Conservation (phyloP, 2,113 vertebrate genomes). For the Xerus inauris region DNA sequence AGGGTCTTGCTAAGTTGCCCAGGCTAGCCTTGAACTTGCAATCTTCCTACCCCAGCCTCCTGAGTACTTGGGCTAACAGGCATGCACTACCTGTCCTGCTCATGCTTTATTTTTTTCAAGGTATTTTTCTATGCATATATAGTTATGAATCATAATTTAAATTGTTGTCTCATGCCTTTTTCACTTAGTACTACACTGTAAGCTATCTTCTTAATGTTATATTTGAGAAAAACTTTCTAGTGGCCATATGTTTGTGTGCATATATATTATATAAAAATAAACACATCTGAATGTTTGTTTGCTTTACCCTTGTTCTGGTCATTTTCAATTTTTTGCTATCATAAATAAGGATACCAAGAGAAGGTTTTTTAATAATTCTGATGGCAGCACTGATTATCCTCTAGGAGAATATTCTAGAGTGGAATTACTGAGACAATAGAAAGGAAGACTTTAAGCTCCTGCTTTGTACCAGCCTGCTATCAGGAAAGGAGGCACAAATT, state of each 20-base stretch:
- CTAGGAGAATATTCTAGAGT: background rate
- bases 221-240: background rate
- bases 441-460: background rate
- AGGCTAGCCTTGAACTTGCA: background rate
- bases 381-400: background rate
- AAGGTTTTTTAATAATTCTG: background rate
- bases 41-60: background rate
- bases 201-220: too few species aligned
- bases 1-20: too few species aligned
- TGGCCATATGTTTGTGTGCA: background rate
- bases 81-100: background rate
- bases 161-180: background rate
- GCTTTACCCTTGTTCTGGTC: background rate
- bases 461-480: background rate
- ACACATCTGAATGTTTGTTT: background rate
- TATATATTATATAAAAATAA: background rate
- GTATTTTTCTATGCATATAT: background rate
- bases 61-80: background rate
- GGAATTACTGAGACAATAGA: background rate
- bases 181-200: background rate
- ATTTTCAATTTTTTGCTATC: background rate
- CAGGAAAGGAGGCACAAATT: background rate
- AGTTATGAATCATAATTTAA: background rate
- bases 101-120: conserved; percentile 9
- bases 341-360: background rate